Evolutionary conservation across 2,113 vertebrate genomes (phyloP).

Genomic region (Sorex fumeus): DNA sequence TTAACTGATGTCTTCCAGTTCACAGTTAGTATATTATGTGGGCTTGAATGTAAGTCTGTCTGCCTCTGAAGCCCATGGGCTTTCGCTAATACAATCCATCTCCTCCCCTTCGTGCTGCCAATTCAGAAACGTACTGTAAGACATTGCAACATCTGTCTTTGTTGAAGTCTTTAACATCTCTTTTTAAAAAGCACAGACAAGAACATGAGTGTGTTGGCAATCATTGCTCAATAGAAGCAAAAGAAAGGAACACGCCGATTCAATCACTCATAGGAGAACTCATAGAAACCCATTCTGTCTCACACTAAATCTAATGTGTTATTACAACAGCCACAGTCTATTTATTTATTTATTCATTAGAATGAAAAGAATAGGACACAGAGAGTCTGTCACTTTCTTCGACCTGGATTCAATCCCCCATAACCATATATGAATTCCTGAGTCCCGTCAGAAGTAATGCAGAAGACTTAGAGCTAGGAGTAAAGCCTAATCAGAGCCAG

Average conservation of each 20-base stretch:
- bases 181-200: background rate
- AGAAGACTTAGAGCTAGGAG: no score
- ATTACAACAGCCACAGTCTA: background rate
- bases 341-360: background rate
- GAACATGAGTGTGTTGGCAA: background rate
- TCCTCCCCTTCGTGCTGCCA: background rate
- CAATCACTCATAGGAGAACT: background rate
- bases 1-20: background rate
- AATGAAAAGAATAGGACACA: background rate
- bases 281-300: background rate
- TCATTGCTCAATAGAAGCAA: background rate
- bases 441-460: no score
- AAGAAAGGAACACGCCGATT: background rate
- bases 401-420: no score
- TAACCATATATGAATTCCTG: no score
- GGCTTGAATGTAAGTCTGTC: background rate
- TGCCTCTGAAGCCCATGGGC: background rate
- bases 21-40: background rate
- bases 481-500: no score
- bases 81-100: background rate
- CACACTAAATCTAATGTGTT: background rate
- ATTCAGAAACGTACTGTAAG: slow-evolving; percentile 14
- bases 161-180: background rate
- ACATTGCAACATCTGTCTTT: background rate
- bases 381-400: no score